These are phyloP conservation scores for Pogonomyrmex californicus DNA, from an alignment of 1,140 invertebrate species.

Conservation along the genomic window DNA sequence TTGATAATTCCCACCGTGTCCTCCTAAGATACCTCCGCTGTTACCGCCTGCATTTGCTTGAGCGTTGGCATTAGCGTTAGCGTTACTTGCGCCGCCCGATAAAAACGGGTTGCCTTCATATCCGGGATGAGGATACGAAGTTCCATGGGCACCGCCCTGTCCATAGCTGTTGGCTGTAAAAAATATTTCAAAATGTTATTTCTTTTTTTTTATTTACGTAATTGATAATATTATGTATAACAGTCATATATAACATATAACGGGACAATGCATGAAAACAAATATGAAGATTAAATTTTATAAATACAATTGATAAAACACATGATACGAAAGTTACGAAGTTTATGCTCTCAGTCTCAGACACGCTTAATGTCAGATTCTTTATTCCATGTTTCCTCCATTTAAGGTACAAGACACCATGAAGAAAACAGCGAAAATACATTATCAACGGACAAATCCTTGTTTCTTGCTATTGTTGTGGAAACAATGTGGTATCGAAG, in stretches of 20 bases:
- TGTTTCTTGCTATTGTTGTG: not conserved
- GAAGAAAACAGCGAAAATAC: not conserved
- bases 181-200: not conserved
- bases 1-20: not conserved
- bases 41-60: not conserved
- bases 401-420: not conserved
- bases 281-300: not conserved
- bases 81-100: constrained; percentile 46
- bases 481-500: not conserved
- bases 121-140: not conserved
- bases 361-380: constrained; percentile 27
- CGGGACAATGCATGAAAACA: not conserved
- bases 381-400: not conserved
- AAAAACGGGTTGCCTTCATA: constrained; percentile 65
- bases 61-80: constrained; percentile 32
- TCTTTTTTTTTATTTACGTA: not conserved
- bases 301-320: not conserved
- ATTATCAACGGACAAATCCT: not conserved
- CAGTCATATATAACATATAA: not conserved
- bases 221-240: not conserved
- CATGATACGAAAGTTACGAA: not conserved
- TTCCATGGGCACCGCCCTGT: constrained; percentile 11
- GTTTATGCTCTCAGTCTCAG: constrained; percentile 57
- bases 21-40: not conserved
- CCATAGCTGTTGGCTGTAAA: constrained; percentile 47